These are phyloP conservation scores for Atopsyche davidsoni DNA, from an alignment of 1,140 invertebrate genomes.

Conservation along the genomic window DNA sequence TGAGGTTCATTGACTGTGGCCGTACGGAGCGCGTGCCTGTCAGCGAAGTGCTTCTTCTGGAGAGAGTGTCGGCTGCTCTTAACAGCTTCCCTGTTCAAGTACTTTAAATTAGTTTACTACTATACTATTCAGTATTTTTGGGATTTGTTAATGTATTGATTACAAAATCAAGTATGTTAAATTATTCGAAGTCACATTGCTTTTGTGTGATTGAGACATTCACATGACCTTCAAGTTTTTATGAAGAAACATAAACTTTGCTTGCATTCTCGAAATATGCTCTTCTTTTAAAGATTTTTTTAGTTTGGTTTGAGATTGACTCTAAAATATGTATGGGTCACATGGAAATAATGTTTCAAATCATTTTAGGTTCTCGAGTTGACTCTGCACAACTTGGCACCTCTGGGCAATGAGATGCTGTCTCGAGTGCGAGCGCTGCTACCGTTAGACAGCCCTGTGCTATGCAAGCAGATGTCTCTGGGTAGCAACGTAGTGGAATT, in stretches of 20 bases:
- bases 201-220: background rate
- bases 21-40: slow-evolving; percentile 11
- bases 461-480: slow-evolving; percentile 15
- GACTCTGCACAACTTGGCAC: slow-evolving; percentile 15
- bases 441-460: slow-evolving; percentile 9
- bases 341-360: too few species aligned
- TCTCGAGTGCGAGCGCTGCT: slow-evolving; percentile 14
- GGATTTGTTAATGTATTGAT: background rate
- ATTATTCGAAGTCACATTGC: background rate
- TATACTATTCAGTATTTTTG: background rate
- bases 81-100: slow-evolving; percentile 25
- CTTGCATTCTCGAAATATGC: too few species aligned
- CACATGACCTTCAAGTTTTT: background rate
- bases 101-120: slow-evolving; percentile 5
- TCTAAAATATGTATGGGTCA: too few species aligned
- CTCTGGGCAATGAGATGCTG: slow-evolving; percentile 13
- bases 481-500: slow-evolving; percentile 37
- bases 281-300: slow-evolving; percentile 2
- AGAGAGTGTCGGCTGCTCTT: slow-evolving; percentile 17
- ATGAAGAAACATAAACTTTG: background rate
- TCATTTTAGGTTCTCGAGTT: slow-evolving; percentile 22
- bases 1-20: slow-evolving; percentile 22
- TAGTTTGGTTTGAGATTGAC: too few species aligned
- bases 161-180: background rate
- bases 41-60: slow-evolving; percentile 19